These are phyloP conservation scores for Andrena dorsata DNA, from an alignment of 2,888 invertebrate species.

Conservation along the genomic window DNA sequence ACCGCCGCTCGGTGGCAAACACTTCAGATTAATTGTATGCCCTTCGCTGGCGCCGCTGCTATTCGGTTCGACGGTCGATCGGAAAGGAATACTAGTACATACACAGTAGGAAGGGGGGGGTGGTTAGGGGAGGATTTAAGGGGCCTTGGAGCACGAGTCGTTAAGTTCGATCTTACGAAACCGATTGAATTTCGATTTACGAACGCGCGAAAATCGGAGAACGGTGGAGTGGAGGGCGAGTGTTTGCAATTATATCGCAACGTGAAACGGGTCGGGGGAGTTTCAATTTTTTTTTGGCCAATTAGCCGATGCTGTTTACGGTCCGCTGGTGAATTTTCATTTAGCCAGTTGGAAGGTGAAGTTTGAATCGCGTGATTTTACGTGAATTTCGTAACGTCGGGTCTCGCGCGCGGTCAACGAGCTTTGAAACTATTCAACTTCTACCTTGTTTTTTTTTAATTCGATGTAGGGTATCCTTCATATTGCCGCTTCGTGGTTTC, in stretches of 20 bases:
- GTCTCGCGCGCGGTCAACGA: not conserved
- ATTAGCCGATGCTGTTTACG: not conserved
- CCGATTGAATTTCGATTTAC: not conserved
- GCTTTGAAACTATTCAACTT: not conserved
- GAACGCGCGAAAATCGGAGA: not conserved
- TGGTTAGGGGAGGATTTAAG: constrained; percentile 2
- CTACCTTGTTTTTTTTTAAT: not conserved
- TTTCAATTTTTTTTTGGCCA: not conserved
- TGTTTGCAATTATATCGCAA: not conserved
- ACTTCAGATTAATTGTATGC: constrained; percentile 79
- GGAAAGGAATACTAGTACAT: constrained; percentile 47
- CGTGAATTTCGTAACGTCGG: not conserved
- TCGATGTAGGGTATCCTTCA: not conserved
- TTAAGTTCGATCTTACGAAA: not conserved
- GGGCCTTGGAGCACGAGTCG: not conserved
- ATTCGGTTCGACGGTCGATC: constrained; percentile 67
- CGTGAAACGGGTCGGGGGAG: not conserved
- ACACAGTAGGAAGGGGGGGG: not conserved
- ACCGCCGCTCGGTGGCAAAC: constrained; percentile 70
- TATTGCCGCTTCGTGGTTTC: not conserved
- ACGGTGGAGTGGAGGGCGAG: not conserved
- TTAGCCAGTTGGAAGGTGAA: not conserved
- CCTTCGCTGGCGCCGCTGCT: constrained; percentile 55
- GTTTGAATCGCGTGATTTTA: constrained; percentile 1
- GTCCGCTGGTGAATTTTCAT: not conserved